Evolutionary conservation across 2,797 vertebrate species (phyloP).

Genomic region (Dendrocincla tyrannina): DNA sequence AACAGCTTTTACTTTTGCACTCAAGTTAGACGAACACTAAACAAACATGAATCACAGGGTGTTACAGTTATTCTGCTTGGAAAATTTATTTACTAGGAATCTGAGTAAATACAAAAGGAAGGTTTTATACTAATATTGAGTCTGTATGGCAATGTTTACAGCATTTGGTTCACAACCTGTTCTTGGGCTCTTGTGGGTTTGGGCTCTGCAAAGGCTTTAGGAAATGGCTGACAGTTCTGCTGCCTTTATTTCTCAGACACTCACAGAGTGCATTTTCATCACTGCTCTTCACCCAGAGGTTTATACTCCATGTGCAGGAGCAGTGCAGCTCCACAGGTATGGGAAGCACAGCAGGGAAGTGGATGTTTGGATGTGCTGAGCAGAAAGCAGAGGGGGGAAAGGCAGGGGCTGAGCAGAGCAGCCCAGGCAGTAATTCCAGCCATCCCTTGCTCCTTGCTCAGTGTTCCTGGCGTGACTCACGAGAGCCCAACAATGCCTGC

Average conservation of each 20-base stretch:
- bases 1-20: conserved; percentile 45
- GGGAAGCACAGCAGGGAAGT: background rate
- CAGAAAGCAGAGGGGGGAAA: background rate
- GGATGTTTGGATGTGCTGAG: background rate
- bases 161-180: background rate
- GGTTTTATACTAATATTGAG: conserved; percentile 25
- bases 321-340: background rate
- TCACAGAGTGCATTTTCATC: background rate
- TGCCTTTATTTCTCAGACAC: background rate
- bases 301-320: background rate
- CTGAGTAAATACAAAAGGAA: conserved; percentile 73
- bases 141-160: background rate
- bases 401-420: background rate
- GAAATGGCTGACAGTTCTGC: background rate
- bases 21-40: conserved; percentile 46
- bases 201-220: background rate
- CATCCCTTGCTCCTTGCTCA: background rate
- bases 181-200: background rate
- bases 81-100: conserved; percentile 72
- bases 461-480: conserved; percentile 12
- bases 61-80: conserved; percentile 56
- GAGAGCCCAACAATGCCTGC: conserved; percentile 18
- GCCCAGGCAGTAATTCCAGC: conserved; percentile 7
- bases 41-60: conserved; percentile 50
- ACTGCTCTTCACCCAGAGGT: background rate